A percentile compares a stretch with the other conserved stretches of the same genome.
These are phyloP conservation scores for Lagocephalus sceleratus DNA, from an alignment of 2,797 vertebrate genomes.

Conservation along the genomic window DNA sequence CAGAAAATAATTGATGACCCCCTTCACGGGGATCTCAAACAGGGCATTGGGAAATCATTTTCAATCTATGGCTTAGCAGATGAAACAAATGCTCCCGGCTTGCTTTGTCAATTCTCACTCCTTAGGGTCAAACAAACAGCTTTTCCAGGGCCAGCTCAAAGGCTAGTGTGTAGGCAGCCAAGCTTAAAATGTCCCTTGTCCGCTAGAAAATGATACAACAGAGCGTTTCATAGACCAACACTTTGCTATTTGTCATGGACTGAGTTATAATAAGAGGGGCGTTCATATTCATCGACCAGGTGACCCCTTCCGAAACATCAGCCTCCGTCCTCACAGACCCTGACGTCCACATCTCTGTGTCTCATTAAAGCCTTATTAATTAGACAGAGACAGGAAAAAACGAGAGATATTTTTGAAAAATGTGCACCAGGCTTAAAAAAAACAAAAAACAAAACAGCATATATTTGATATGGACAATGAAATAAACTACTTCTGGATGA, in stretches of 20 bases:
- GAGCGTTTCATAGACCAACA: conserved; percentile 80
- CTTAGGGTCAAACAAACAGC: conserved; percentile 85
- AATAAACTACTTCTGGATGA: neutral
- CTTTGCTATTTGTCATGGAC: conserved; percentile 84
- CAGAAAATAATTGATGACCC: conserved; percentile 85
- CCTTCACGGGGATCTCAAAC: conserved; percentile 79
- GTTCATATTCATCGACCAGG: conserved; percentile 79
- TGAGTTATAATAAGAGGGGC: conserved; percentile 80
- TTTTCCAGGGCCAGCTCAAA: conserved; percentile 78
- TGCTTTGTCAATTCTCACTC: conserved; percentile 86
- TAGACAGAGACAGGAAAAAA: conserved; percentile 31
- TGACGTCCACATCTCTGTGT: conserved; percentile 19
- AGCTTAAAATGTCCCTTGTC: conserved; percentile 85
- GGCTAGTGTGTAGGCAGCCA: conserved; percentile 77
- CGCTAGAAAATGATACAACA: conserved; percentile 81
- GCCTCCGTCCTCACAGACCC: conserved; percentile 38
- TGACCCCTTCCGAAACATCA: conserved; percentile 70
- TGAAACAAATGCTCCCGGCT: conserved; percentile 82
- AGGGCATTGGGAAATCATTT: conserved; percentile 83
- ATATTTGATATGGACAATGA: neutral
- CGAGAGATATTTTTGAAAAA: neutral
- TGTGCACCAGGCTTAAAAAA: neutral
- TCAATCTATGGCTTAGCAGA: conserved; percentile 84
- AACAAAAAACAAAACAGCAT: conserved; percentile 1
- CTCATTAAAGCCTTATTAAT: conserved; percentile 49